A percentile compares a stretch with the other conserved stretches of the same genome.
Conservation (phyloP, 1,140 invertebrate genomes). For the Hylyphantes graminicola region DNA sequence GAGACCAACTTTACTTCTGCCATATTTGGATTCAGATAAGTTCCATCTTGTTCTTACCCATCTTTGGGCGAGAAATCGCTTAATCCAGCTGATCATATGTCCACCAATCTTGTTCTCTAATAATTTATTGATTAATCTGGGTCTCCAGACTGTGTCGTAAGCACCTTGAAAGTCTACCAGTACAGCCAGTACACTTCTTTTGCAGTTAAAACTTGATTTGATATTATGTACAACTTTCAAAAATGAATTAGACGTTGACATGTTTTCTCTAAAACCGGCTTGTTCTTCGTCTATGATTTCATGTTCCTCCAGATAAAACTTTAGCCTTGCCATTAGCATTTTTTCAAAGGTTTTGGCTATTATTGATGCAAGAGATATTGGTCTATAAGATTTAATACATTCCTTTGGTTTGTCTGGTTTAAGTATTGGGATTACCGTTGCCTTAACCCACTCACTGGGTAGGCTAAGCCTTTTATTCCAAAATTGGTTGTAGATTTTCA, state of each 20-base stretch:
- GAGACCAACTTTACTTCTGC: background rate
- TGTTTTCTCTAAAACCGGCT: conserved; percentile 1
- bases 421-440: background rate
- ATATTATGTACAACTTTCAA: background rate
- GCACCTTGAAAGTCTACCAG: conserved; percentile 1
- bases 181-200: background rate
- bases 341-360: background rate
- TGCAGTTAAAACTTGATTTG: background rate
- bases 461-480: background rate
- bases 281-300: background rate
- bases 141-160: conserved; percentile 6
- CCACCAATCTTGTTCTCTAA: background rate
- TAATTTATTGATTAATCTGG: background rate
- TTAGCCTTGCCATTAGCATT: background rate
- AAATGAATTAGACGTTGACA: background rate
- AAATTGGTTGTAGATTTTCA: background rate
- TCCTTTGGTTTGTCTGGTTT: conserved; percentile 13
- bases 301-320: background rate
- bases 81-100: background rate
- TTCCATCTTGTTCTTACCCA: background rate
- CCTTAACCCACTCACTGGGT: background rate
- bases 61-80: background rate
- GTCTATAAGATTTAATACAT: background rate
- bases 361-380: background rate
- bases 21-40: background rate